Evolutionary conservation across 1,140 invertebrate species (phyloP).

Genomic region (Bombus waltoni): DNA sequence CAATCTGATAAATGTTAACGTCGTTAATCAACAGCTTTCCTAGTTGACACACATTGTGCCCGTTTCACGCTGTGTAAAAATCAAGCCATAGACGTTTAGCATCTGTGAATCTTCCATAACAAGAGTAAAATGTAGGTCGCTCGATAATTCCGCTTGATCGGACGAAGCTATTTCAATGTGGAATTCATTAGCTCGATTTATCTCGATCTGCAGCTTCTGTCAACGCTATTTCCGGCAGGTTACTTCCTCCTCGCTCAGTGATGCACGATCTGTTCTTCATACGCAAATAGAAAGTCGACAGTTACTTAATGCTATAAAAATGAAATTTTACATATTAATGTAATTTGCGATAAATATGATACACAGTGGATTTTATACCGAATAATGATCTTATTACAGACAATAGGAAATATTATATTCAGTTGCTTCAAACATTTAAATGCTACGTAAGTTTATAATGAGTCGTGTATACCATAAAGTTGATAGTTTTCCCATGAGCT

Average conservation of each 20-base stretch:
- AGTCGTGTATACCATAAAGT: no score
- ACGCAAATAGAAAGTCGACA: conserved; percentile 17
- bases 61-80: not conserved
- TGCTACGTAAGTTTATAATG: no score
- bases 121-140: conserved; percentile 68
- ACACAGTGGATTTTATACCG: no score
- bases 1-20: not conserved
- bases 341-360: not conserved
- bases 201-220: conserved; percentile 60
- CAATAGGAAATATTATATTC: no score
- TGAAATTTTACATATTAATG: not conserved
- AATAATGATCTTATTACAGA: no score
- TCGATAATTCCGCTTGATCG: conserved; percentile 69
- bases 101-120: conserved; percentile 56
- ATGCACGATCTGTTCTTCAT: conserved; percentile 44
- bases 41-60: not conserved
- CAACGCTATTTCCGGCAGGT: conserved; percentile 60
- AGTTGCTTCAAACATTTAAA: no score
- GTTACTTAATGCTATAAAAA: conserved; percentile 2
- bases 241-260: conserved; percentile 51
- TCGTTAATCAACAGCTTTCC: conserved; percentile 1
- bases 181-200: conserved; percentile 74
- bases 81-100: conserved; percentile 37
- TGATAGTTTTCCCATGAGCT: no score
- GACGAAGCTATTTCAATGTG: conserved; percentile 67